phyloP scores from a whole-genome alignment of 2,113 vertebrate genomes.

The Nanorana parkeri region DNA sequence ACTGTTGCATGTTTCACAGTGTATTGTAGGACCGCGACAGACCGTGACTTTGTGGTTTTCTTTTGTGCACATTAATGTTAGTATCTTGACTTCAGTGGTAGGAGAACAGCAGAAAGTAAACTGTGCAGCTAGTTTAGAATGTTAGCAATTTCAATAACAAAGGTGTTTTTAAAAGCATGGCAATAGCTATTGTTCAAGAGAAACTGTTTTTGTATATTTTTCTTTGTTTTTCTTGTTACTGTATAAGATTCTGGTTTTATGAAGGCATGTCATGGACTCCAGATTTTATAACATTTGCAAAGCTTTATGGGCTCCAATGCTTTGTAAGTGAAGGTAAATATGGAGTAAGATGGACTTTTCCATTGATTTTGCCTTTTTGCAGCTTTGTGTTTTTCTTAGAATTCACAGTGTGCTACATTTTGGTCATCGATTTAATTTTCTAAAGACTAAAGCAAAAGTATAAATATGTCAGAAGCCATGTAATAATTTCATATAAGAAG shows the following conservation, averaged over 20 bases:
- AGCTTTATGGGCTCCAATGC: background rate
- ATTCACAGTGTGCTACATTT: too few species aligned
- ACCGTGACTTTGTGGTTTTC: slow-evolving; percentile 62
- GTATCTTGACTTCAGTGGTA: slow-evolving; percentile 29
- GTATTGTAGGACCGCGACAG: slow-evolving; percentile 64
- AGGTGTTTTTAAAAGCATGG: background rate
- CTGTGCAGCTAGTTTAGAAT: slow-evolving; percentile 57
- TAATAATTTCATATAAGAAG: too few species aligned
- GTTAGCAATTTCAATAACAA: slow-evolving; percentile 59
- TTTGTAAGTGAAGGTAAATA: background rate
- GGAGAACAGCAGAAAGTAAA: slow-evolving; percentile 59
- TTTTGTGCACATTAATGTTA: slow-evolving; percentile 67
- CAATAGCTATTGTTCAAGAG: background rate
- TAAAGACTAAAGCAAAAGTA: too few species aligned
- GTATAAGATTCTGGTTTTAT: background rate
- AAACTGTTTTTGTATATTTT: background rate
- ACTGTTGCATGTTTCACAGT: slow-evolving; percentile 67
- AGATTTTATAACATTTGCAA: background rate
- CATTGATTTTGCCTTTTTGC: background rate
- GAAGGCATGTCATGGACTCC: background rate
- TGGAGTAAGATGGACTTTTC: background rate
- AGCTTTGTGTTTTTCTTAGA: too few species aligned
- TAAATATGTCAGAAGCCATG: too few species aligned
- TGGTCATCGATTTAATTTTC: too few species aligned
- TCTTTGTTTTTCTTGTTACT: background rate